These are phyloP conservation scores for Dicrostonyx torquatus DNA, from an alignment of 2,797 vertebrate genomes.

Conservation along the genomic window DNA sequence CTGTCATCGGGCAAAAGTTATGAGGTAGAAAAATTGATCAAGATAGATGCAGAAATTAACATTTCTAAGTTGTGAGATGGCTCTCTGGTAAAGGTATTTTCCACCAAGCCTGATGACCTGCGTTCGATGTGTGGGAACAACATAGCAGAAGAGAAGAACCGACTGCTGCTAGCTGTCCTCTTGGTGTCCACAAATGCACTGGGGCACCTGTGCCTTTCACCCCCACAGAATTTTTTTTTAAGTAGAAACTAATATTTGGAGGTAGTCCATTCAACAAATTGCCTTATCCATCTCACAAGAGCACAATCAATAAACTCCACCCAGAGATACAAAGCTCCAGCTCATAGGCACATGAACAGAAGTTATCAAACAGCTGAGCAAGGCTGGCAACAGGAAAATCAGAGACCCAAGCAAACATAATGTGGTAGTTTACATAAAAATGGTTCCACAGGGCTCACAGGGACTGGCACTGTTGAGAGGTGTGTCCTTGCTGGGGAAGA, in stretches of 20 bases:
- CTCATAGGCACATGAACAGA: background rate
- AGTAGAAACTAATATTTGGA: background rate
- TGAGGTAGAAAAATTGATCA: background rate
- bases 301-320: background rate
- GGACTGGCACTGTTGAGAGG: background rate
- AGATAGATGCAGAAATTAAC: background rate
- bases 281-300: background rate
- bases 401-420: constrained; percentile 11
- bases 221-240: background rate
- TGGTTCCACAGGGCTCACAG: too few species aligned
- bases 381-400: background rate
- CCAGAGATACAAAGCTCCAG: background rate
- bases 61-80: background rate
- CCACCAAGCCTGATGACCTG: background rate
- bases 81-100: background rate
- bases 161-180: too few species aligned
- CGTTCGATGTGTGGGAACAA: background rate
- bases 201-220: too few species aligned
- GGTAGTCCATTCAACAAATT: background rate
- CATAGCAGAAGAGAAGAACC: background rate
- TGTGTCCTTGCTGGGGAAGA: background rate
- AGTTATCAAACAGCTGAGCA: background rate
- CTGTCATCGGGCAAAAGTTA: background rate
- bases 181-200: background rate
- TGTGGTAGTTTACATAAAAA: background rate